Evolutionary conservation across 1,140 invertebrate genomes (phyloP).

Genomic region (Pogonomyrmex barbatus): DNA sequence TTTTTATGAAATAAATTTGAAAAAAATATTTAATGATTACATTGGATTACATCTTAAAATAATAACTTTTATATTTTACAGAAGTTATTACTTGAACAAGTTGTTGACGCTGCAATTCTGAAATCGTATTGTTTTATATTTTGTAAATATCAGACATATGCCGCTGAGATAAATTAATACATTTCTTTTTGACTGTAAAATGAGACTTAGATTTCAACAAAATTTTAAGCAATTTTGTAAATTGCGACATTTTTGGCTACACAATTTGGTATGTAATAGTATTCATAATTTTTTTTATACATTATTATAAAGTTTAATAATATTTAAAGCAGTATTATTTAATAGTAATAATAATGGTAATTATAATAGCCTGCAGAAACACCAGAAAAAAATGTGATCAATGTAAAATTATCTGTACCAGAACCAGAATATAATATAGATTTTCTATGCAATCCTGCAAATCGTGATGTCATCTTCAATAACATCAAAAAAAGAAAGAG

Average conservation of each 20-base stretch:
- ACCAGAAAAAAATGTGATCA: neutral
- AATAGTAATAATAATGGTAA: neutral
- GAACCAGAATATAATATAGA: conserved; percentile 87
- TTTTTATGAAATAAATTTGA: no score
- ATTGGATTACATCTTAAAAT: no score
- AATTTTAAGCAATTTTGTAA: conserved; percentile 27
- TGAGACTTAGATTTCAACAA: conserved; percentile 15
- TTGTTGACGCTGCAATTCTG: neutral
- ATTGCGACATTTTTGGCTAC: conserved; percentile 2
- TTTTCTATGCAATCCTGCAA: conserved; percentile 88
- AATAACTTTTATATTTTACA: no score
- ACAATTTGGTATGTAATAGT: conserved; percentile 35
- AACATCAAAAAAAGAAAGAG: conserved; percentile 90
- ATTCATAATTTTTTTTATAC: neutral
- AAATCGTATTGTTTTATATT: neutral
- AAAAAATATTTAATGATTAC: no score
- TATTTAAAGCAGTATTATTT: neutral
- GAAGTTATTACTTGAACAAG: neutral
- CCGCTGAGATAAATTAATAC: neutral
- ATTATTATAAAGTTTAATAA: neutral
- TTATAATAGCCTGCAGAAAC: conserved; percentile 1
- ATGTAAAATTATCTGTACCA: conserved; percentile 69
- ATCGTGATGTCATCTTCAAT: conserved; percentile 87
- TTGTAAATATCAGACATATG: neutral
- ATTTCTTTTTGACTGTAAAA: conserved; percentile 7